Conservation (phyloP, 2,113 vertebrate genomes). For the Heterocephalus glaber region DNA sequence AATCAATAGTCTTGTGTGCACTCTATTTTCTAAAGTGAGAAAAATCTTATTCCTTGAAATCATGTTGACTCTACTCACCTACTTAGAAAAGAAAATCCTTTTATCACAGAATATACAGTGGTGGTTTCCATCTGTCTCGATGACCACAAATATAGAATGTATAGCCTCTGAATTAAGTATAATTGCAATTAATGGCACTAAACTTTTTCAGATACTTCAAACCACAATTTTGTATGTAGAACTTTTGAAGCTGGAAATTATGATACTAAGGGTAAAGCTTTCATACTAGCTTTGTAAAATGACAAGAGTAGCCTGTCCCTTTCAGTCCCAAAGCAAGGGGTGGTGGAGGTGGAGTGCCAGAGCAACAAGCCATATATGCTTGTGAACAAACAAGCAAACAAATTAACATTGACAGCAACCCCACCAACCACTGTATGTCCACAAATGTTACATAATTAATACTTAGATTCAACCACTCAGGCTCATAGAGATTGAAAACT, state of each 20-base stretch:
- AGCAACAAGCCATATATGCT: background rate
- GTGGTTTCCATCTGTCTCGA: background rate
- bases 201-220: background rate
- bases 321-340: background rate
- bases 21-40: background rate
- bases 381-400: background rate
- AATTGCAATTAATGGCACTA: background rate
- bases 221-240: background rate
- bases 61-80: background rate
- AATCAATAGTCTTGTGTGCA: background rate
- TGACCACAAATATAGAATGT: background rate
- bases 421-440: background rate
- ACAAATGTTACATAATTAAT: background rate
- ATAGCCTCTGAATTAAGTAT: background rate
- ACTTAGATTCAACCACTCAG: background rate
- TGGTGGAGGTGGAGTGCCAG: background rate
- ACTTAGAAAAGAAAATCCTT: slow-evolving; percentile 9
- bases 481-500: background rate
- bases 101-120: background rate
- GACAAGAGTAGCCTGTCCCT: background rate
- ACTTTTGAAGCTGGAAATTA: background rate
- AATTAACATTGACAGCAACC: background rate
- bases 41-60: background rate
- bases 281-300: background rate
- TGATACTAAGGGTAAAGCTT: background rate